A percentile compares a stretch with the other conserved stretches of the same genome.
Evolutionary conservation across 1,140 invertebrate species (phyloP).

Genomic region (Pemphigus obesinymphae): DNA sequence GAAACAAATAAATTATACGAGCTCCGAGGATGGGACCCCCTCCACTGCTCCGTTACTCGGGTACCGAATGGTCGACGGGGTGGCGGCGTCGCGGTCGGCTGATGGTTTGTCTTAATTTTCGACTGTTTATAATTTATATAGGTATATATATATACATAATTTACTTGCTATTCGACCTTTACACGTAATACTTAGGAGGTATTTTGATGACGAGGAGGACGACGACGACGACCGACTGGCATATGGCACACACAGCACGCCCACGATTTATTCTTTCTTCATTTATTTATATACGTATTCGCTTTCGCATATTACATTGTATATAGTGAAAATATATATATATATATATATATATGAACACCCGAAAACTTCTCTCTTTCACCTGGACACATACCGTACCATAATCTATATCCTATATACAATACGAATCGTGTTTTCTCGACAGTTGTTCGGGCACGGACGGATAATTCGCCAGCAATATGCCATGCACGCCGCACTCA

Average conservation of each 20-base stretch:
- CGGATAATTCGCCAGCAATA: neutral
- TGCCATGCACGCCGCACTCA: neutral
- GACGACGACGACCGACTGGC: neutral
- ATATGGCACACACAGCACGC: constrained; percentile 24
- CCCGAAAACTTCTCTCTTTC: constrained; percentile 1
- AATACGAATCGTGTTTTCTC: neutral
- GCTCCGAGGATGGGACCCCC: neutral
- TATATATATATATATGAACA: no score
- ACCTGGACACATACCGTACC: neutral
- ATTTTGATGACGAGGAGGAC: no score
- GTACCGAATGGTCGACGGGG: neutral
- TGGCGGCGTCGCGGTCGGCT: neutral
- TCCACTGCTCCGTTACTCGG: neutral
- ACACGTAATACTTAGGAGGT: neutral
- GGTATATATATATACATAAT: no score
- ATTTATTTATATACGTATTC: neutral
- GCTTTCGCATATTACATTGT: neutral
- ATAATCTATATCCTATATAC: no score
- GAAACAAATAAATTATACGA: constrained; percentile 38
- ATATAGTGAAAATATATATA: no score
- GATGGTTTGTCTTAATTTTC: constrained; percentile 20
- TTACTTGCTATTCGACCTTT: no score
- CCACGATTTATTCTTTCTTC: neutral
- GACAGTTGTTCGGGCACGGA: neutral
- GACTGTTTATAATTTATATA: no score